Percentiles rank a stretch among this genome's conserved stretches.
phyloP scores from a whole-genome alignment of 2,797 vertebrate genomes.

The Propithecus deckenii region DNA sequence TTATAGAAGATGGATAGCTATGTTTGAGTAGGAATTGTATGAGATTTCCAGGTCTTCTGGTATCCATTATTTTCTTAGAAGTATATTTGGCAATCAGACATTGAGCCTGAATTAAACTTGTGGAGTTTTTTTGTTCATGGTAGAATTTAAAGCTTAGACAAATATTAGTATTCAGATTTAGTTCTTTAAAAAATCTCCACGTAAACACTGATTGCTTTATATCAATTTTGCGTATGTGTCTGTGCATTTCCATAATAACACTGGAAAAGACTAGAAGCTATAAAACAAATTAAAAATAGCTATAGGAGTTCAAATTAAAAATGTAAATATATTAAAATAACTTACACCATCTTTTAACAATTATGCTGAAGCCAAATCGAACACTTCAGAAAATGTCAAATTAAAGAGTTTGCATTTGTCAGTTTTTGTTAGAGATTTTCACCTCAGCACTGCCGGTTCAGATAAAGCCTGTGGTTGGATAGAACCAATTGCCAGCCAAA shows the following conservation, averaged over 20 bases:
- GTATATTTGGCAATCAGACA: background rate
- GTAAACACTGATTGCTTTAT: background rate
- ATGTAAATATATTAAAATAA: constrained; percentile 39
- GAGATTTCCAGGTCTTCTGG: constrained; percentile 16
- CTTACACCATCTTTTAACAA: constrained; percentile 28
- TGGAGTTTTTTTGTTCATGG: background rate
- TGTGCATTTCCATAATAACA: background rate
- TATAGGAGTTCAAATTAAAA: background rate
- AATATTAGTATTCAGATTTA: background rate
- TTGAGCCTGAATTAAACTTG: background rate
- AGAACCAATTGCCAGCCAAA: background rate
- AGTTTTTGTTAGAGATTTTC: constrained; percentile 41
- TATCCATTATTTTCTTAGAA: constrained; percentile 46
- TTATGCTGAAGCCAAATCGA: constrained; percentile 24
- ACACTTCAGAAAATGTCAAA: constrained; percentile 4
- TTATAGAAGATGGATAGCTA: constrained; percentile 7
- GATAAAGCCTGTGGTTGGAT: background rate
- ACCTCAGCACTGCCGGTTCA: background rate
- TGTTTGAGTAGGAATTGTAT: background rate
- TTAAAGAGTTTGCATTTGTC: constrained; percentile 40
- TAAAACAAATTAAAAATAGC: background rate
- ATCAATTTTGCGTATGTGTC: background rate
- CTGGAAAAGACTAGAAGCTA: background rate
- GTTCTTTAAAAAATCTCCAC: background rate
- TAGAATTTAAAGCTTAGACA: constrained; percentile 3